Evolutionary conservation across 2,888 invertebrate genomes (phyloP), one percentile per base, ranked within the genome.

Genomic region (Agriopis aurantiaria): DNA sequence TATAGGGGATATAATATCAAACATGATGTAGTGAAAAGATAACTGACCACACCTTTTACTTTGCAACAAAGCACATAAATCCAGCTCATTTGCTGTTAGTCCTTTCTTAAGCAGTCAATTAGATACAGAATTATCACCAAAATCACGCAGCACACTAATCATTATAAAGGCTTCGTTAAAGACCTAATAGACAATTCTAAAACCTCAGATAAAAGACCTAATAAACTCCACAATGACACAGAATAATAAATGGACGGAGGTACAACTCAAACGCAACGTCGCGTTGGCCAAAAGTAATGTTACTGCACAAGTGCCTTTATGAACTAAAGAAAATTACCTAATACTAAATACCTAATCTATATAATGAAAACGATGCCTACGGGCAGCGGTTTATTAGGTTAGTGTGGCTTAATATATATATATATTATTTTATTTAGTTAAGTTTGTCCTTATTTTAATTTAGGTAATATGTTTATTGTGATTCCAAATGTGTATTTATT

Each of bases 91-190:
- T 56, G 68, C 46, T 64, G 48, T 12, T 55, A 60, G 45, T 41
- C 49, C 43, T 68, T 68, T 59, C 63, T 64, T 52, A 69, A 67
- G 70, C 69, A 76, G 73, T 73, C 61, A 59, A 74, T 76, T 71
- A n/a, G n/a, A n/a, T n/a, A 73, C 71, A 59, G 61, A 56, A 64
- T 70, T 63, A 76, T 76, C 76, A 65, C 59, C 14, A 10, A 55
- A 43, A 76, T 76, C 76, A 17, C 60, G 11, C 46, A 63, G 49
- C 57, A 65, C 68, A 75, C 76, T 64, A 71, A 76, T 76, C 75
- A 76, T 75, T 75, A 71, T 71, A 66, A 71, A 67, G 55, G 46
- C 63, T 71, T 71, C 70, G 66, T 67, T 67, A 71, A 49, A 45
- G 41, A 63, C 40, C 70, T 71, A 71, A 71, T 66, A 71, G 70